Evolutionary conservation across 30 jellyfish, hydroid and myxozoan species (phyloP), one percentile per base, ranked within the genome.

Genomic region (Hydra vulgaris): DNA sequence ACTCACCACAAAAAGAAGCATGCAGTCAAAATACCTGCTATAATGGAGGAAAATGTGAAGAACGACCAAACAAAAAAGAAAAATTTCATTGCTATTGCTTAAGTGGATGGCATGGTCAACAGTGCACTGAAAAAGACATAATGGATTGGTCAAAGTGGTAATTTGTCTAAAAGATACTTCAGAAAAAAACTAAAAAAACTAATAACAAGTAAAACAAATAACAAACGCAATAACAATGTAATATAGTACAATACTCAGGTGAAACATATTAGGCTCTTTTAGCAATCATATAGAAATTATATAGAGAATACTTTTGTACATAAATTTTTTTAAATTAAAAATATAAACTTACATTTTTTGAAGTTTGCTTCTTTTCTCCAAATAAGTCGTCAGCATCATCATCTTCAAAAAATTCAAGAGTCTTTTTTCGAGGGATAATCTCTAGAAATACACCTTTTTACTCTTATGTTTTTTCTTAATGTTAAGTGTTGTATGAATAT

Each of bases 361-460:
- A 3, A 40, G 61, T 40, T 40, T 40, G 26, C 16, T 68, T 68
- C 27, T 68, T 68, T 23, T 68, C 75, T 17, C 84, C 87, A 76
- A 92, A 87, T 55, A 86, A 26, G 61, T 83, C 83, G 53, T 87
- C 98, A 19, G 61, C 91, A 71, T 85, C 94, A 24, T 92, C 96
- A n/a, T 86, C 97, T 66, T 86, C 96, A 81, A 84, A 86, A 1
- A 92, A 71, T 40, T 84, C 98, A 81, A 87, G 54, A 7, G 96
- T 87, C 40, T 87, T 87, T 76, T 92, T 92, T 20, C 96, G 81
- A 25, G 95, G 87, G 15, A 16, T n/a, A 3, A 15, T 68, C 75
- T n/a, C 26, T 68, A 8, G 16, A 20, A 68, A 68, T 56, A 56
- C 71, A 56, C 71, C n/a, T 56, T n/a, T 56, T 56, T 56, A n/a